These are phyloP conservation scores for Brachionus calyciflorus DNA, from an alignment of 1,140 invertebrate species.

Conservation along the genomic window DNA sequence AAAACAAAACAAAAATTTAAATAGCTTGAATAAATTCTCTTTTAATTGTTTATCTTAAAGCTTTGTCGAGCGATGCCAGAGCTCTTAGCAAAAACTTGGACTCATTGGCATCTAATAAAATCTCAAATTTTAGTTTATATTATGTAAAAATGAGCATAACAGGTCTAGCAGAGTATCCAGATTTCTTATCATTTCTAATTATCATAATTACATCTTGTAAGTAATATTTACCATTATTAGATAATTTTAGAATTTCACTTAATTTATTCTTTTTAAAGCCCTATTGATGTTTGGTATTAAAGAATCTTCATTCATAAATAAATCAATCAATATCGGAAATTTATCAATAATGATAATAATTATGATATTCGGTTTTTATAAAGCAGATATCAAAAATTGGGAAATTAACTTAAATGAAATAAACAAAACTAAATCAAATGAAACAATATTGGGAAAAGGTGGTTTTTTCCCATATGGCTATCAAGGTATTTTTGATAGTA, in stretches of 20 bases:
- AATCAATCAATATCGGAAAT: slow-evolving; percentile 10
- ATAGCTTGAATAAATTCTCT: too few species aligned
- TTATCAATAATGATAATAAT: slow-evolving; percentile 7
- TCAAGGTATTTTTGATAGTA: slow-evolving; percentile 54
- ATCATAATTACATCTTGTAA: not conserved
- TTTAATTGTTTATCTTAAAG: not conserved
- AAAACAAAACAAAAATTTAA: too few species aligned
- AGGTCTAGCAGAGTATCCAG: slow-evolving; percentile 64
- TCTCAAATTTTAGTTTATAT: not conserved
- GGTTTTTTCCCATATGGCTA: slow-evolving; percentile 62
- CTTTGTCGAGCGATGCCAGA: not conserved
- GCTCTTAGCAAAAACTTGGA: slow-evolving; percentile 36
- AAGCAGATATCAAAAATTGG: slow-evolving; percentile 27
- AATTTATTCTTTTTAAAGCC: not conserved
- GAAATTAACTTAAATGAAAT: not conserved
- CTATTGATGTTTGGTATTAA: slow-evolving; percentile 11
- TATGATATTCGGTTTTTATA: slow-evolving; percentile 10
- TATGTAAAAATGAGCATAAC: slow-evolving; percentile 72
- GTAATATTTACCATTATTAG: not conserved
- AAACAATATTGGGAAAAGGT: slow-evolving; percentile 52
- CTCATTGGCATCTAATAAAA: slow-evolving; percentile 49
- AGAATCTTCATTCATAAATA: slow-evolving; percentile 24
- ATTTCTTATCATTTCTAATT: slow-evolving; percentile 7
- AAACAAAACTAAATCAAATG: not conserved
- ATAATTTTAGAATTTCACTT: not conserved